Evolutionary conservation across 2,888 invertebrate genomes (phyloP).

Genomic region (Endomychus coccineus): DNA sequence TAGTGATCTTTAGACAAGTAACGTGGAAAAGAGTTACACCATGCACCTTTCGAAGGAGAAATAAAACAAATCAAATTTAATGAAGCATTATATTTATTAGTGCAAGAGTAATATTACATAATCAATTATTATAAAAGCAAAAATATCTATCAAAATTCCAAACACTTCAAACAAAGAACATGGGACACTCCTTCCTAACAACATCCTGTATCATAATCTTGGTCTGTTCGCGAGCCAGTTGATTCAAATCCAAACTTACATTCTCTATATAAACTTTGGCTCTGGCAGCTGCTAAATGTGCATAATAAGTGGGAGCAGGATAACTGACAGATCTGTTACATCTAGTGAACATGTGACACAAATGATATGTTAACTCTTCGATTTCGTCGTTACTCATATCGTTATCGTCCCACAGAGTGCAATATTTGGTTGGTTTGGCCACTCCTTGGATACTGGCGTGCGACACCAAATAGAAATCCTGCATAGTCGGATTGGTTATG

Average conservation of each 20-base stretch:
- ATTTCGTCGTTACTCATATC: conserved; percentile 64
- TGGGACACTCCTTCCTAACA: conserved; percentile 52
- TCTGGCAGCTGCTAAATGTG: conserved; percentile 76
- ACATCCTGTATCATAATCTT: conserved; percentile 47
- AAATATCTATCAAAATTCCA: no score
- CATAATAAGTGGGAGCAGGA: conserved; percentile 82
- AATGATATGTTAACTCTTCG: conserved; percentile 69
- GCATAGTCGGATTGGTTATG: conserved; percentile 79
- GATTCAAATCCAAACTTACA: conserved; percentile 40
- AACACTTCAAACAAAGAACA: conserved; percentile 69
- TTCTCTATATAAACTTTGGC: conserved; percentile 48
- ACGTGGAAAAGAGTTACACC: no score
- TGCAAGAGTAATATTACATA: not conserved
- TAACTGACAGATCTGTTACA: conserved; percentile 79
- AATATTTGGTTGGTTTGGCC: conserved; percentile 79
- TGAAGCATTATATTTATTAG: no score
- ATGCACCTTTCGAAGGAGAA: no score
- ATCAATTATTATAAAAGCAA: not conserved
- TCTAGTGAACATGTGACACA: conserved; percentile 80
- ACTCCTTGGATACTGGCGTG: conserved; percentile 72
- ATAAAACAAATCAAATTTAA: no score
- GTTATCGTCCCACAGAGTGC: conserved; percentile 74
- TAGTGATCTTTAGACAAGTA: no score
- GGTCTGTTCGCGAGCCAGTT: conserved; percentile 47
- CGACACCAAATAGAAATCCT: conserved; percentile 76